Evolutionary conservation across 2,113 vertebrate genomes (phyloP), one percentile per base, ranked within the genome.

Genomic region (Nymphicus hollandicus): DNA sequence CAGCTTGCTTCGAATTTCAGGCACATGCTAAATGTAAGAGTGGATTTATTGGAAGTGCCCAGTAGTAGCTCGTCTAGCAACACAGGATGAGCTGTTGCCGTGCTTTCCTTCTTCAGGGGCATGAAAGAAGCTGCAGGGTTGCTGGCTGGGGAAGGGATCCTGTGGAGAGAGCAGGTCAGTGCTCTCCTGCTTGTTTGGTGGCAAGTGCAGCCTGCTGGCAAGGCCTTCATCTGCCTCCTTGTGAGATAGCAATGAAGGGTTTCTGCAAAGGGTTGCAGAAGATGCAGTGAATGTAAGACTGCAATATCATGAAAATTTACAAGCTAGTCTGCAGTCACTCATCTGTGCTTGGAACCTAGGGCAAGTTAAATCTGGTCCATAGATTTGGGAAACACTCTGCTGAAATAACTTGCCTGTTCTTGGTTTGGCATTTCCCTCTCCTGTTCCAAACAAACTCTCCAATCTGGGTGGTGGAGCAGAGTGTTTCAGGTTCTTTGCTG

Each of bases 131-230:
- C 29, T 29, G 28, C 13, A 19, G 43, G 43, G n/a, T 39, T 29
- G 10, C 1, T 3, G n/a, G 29, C 41, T 76, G 47, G 13, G 11
- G 18, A 8, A 11, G 41, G 17, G 7, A 11, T 24, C 5, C 25
- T 66, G 17, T 10, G 39, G 17, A 7, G 27, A 41, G 29, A 55
- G 17, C 22, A 33, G 19, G 31, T 65, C 19, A 24, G 12, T 39
- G 44, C 24, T 43, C 3, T 81, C 37, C 58, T 86, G 65, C 41
- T 22, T 60, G 16, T 25, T 27, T 3, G 41, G 25, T 23, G 20
- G 46, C 3, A 8, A 41, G 24, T 23, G 24, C 49, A 88, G 66
- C 33, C 61, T 20, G 23, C 14, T 0, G 1, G 8, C 0, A 0
- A 27, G 35, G 15, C 39, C 31, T 64, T 65, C 2, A 3, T n/a